These are phyloP conservation scores for Eucidaris tribuloides DNA, from an alignment of 35 echinoderm and acorn worm genomes.

Conservation along the genomic window DNA sequence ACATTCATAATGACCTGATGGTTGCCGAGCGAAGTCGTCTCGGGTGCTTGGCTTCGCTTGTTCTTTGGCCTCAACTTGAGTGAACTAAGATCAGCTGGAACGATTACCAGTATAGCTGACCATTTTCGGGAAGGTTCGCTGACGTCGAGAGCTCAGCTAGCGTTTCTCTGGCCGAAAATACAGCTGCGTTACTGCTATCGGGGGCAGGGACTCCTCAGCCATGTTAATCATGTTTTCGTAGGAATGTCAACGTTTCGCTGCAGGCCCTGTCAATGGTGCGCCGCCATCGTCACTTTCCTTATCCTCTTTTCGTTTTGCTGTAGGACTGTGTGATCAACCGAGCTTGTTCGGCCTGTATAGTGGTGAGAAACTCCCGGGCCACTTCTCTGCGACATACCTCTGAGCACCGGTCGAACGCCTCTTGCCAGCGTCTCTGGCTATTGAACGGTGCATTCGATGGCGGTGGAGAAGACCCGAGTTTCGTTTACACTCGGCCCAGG, in stretches of 20 bases:
- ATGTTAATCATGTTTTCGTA: constrained; percentile 77
- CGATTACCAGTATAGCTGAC: too few species aligned
- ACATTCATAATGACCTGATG: too few species aligned
- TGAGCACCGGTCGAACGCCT: constrained; percentile 70
- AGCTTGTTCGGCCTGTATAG: constrained; percentile 64
- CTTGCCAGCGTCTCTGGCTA: constrained; percentile 75
- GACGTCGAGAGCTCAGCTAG: constrained; percentile 43
- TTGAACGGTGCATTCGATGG: constrained; percentile 90
- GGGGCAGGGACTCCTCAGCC: constrained; percentile 54
- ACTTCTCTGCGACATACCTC: constrained; percentile 73
- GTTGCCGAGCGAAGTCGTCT: too few species aligned
- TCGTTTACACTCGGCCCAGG: constrained; percentile 76
- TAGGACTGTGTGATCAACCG: constrained; percentile 55
- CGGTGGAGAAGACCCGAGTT: constrained; percentile 87
- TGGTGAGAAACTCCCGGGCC: constrained; percentile 48
- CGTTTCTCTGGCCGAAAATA: constrained; percentile 77
- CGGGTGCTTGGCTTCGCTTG: too few species aligned
- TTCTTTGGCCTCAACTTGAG: constrained; percentile 68
- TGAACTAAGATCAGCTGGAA: constrained; percentile 71
- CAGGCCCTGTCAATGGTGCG: constrained; percentile 80
- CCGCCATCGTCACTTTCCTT: constrained; percentile 92
- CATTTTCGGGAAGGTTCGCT: too few species aligned
- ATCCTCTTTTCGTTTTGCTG: constrained; percentile 77
- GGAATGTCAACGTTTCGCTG: constrained; percentile 80
- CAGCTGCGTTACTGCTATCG: constrained; percentile 40